Evolutionary conservation across 2,113 vertebrate species (phyloP), one percentile per base, ranked within the genome.

Genomic region (Grammomys dolichurus): DNA sequence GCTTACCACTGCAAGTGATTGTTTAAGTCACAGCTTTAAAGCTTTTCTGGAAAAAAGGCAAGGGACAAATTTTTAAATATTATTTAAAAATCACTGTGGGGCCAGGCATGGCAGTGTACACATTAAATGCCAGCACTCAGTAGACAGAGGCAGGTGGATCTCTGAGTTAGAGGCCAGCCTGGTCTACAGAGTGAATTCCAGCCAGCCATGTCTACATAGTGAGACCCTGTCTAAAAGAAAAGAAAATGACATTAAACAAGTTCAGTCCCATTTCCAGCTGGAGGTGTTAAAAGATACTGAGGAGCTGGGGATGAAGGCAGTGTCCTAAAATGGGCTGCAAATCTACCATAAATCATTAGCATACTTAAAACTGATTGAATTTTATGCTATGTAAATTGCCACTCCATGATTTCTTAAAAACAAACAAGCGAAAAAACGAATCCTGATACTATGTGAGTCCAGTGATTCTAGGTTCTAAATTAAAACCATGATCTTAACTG

Each of bases 21-120:
- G 94, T 96, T 82, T 26, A 90, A 95, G 58, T 26, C 77, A 48
- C 5, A 40, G 81, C 14, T 91, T 93, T 73, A 89, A 92, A 86
- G 72, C 24, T 31, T 84, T 94, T 93, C 87, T 93, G 73, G 60
- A 91, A 94, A 26, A 22, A 94, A 85, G 82, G 63, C 48, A 60
- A 82, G 54, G 12, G 5, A 51, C 5, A 60, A 87, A 82, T 69
- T 51, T 51, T 51, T 60, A 65, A 73, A 82, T 33, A 48, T 43
- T 40, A 89, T 48, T 92, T 33, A 76, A 82, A 82, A 60, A 82
- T 20, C 5, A 14, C 20, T 60, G 54, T 56, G 24, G 22, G 56
- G n/a, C 80, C 40, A 14, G 12, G 56, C n/a, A 9, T 40, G 56
- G 80, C 1, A 1, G 20, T 22, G 16, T 2, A 84, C 24, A 60